Base-by-base conservation (phyloP, 53 echinoderm and acorn worm species). In the Holothuria leucospilota region DNA sequence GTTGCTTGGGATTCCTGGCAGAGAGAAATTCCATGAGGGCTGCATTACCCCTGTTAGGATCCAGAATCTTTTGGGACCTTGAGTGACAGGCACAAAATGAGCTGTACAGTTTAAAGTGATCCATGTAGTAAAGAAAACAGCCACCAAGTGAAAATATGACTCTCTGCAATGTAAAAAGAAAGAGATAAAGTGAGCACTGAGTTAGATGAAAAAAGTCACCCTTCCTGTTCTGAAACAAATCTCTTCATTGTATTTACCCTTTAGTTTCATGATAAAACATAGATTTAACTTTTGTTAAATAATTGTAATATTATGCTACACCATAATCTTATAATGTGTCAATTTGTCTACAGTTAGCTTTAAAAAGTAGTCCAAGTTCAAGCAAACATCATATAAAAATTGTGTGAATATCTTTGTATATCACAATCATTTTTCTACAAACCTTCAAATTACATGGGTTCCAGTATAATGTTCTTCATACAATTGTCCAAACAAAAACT, bases 51-150 rank as follows among this genome's bases (percentile, higher is more conserved):
- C 91, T 87, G 69, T 89, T 91, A 2, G 98, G 95, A 53, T 97
- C 93, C 58, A 97, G 88, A 85, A 97, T 97, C 94, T 95, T 95
- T 81, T 97, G 98, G 41, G 98, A 89, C 41, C 92, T 86, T 49
- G 93, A 93, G 89, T 97, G 98, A 71, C 98, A 95, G 42, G 98
- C 98, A 39, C 98, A 97, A 90, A 97, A 97, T 20, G 98, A 86
- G 69, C 98, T 97, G 88, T 97, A 97, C 51, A 97, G 90, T 86
- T 97, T 97, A 86, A 97, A 97, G 87, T 97, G 92, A 72, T 97
- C 98, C 98, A 97, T 94, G 90, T 97, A 93, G 82, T 77, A 93
- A 18, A 97, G 92, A 86, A 97, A 97, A 15, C 95, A 92, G 21
- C 93, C 92, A 29, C 98, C 93, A 24, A 97, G 67, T 14, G 98